Percentiles rank a stretch among this genome's conserved stretches.
Evolutionary conservation across 2,113 vertebrate species (phyloP).

Genomic region (Caloenas nicobarica): DNA sequence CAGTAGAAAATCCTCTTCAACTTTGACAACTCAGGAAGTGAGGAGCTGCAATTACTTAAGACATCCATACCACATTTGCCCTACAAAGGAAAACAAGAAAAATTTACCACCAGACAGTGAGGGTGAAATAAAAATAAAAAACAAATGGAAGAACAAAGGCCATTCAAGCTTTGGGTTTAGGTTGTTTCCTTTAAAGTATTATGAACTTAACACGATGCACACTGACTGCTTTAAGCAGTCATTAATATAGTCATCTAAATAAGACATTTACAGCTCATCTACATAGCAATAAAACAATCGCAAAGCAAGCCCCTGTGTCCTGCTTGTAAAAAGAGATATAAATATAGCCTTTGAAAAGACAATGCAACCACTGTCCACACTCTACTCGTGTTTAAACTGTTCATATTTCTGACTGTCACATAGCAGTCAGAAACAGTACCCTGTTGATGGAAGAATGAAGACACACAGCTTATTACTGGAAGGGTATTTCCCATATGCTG

Average conservation of each 20-base stretch:
- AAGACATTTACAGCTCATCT: not conserved
- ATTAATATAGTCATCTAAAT: not conserved
- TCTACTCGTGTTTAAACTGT: not conserved
- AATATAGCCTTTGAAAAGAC: not conserved
- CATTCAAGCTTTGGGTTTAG: not conserved
- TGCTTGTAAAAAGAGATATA: not conserved
- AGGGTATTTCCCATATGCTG: not conserved
- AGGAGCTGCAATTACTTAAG: not conserved
- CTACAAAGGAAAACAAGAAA: constrained; percentile 4
- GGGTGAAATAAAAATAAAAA: not conserved
- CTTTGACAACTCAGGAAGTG: constrained; percentile 4
- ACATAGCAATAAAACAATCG: not conserved
- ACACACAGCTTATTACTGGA: not conserved
- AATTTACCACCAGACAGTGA: not conserved
- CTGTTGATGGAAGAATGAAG: not conserved
- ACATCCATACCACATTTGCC: not conserved
- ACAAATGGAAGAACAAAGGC: not conserved
- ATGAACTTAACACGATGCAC: not conserved
- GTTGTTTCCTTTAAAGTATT: not conserved
- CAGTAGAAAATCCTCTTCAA: constrained; percentile 16
- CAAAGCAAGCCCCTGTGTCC: not conserved
- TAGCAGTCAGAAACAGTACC: not conserved
- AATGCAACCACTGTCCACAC: not conserved
- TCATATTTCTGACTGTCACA: not conserved
- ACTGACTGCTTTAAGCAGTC: not conserved